These are phyloP conservation scores for Sarcophaga carnaria DNA, from an alignment of 2,888 invertebrate genomes.

Conservation along the genomic window DNA sequence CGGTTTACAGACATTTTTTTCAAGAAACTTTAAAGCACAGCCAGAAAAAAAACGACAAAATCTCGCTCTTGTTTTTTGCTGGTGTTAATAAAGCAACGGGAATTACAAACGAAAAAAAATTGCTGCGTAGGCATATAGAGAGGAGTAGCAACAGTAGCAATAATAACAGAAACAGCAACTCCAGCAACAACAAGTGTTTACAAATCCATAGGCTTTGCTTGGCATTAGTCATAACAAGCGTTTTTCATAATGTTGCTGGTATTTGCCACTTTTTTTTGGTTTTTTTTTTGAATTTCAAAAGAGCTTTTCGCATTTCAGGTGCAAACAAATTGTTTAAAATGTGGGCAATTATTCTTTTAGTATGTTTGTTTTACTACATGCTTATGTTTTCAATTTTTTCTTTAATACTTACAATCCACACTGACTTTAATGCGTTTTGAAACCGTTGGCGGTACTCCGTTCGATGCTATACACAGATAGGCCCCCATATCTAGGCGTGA, in stretches of 20 bases:
- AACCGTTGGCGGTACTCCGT: slow-evolving; percentile 95
- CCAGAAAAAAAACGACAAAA: background rate
- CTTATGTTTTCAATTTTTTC: background rate
- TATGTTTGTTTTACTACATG: background rate
- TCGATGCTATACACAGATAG: slow-evolving; percentile 93
- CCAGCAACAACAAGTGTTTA: slow-evolving; percentile 29
- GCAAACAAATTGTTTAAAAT: background rate
- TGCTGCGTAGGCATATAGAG: slow-evolving; percentile 14
- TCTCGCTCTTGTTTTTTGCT: background rate
- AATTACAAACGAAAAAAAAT: background rate
- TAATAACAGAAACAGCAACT: background rate
- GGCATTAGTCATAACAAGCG: slow-evolving; percentile 59
- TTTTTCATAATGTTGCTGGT: background rate
- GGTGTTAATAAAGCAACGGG: background rate
- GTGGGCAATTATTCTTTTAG: background rate
- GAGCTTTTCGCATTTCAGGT: background rate
- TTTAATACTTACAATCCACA: slow-evolving; percentile 92
- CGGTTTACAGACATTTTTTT: slow-evolving; percentile 42
- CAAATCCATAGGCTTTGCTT: slow-evolving; percentile 39
- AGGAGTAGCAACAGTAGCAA: background rate
- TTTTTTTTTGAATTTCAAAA: no score
- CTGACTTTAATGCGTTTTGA: slow-evolving; percentile 96
- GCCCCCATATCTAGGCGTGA: slow-evolving; percentile 95
- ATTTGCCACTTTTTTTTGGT: background rate
- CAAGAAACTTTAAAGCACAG: background rate